A percentile compares a stretch with the other conserved stretches of the same genome.
Conservation (phyloP, 53 echinoderm and acorn worm genomes). For the Crossaster papposus region DNA sequence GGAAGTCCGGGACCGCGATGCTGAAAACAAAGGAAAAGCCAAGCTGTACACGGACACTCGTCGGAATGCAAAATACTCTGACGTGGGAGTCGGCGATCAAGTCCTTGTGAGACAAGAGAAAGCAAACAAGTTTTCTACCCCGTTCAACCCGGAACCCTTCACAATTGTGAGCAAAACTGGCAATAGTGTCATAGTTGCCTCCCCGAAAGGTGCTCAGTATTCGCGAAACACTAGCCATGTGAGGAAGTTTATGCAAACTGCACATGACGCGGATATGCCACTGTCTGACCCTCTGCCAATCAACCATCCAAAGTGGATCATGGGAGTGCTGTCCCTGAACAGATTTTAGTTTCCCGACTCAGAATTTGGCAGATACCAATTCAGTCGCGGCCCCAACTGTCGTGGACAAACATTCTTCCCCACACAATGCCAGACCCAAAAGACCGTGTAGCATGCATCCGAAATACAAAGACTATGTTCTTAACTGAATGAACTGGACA, state of each 20-base stretch:
- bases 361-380: not conserved
- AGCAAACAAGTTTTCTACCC: slow-evolving; percentile 60
- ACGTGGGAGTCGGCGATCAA: slow-evolving; percentile 54
- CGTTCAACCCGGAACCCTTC: slow-evolving; percentile 60
- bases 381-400: slow-evolving; percentile 2
- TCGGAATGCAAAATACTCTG: slow-evolving; percentile 41
- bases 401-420: not conserved
- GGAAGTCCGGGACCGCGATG: slow-evolving; percentile 46
- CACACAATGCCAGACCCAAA: slow-evolving; percentile 7
- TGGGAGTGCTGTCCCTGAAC: not conserved
- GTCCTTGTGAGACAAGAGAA: slow-evolving; percentile 59
- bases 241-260: slow-evolving; percentile 25
- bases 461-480: too few species aligned
- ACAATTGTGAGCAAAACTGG: slow-evolving; percentile 57
- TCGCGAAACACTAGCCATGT: slow-evolving; percentile 60
- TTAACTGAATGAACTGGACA: slow-evolving; percentile 1
- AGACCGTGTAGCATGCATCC: slow-evolving; percentile 11
- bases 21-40: slow-evolving; percentile 54
- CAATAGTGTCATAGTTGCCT: slow-evolving; percentile 56
- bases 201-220: slow-evolving; percentile 64
- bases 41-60: slow-evolving; percentile 61
- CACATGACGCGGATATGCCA: not conserved
- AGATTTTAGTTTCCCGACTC: not conserved
- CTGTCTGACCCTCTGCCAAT: slow-evolving; percentile 8
- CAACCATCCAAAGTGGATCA: slow-evolving; percentile 11